Conservation (phyloP, 2,888 invertebrate genomes). For the Phaedon cochleariae region DNA sequence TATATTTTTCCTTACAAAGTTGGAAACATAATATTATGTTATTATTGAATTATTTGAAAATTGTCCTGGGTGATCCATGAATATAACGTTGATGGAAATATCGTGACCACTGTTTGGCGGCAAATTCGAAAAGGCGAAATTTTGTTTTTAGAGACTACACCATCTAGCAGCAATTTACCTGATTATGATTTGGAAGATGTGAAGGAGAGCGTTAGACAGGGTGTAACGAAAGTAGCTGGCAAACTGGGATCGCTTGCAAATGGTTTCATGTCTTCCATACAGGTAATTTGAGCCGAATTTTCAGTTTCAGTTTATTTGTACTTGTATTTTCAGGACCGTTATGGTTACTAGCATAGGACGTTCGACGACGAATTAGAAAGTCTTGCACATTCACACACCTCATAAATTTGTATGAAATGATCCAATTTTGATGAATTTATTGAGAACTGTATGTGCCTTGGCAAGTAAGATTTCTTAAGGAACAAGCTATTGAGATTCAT, state of each 20-base stretch:
- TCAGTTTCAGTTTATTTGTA: neutral
- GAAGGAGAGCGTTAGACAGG: constrained; percentile 95
- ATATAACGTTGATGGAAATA: too few relatives aligned
- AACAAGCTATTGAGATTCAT: neutral
- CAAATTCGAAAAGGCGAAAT: too few relatives aligned
- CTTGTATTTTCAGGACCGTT: constrained; percentile 50
- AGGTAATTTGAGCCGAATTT: constrained; percentile 65
- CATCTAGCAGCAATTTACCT: constrained; percentile 59
- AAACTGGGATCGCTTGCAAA: constrained; percentile 93
- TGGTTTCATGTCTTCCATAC: constrained; percentile 92
- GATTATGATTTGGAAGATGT: constrained; percentile 93
- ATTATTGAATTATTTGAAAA: too few relatives aligned
- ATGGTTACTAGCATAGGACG: constrained; percentile 52
- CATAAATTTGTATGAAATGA: constrained; percentile 41
- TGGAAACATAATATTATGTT: too few relatives aligned
- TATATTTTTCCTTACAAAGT: too few relatives aligned
- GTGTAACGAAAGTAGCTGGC: constrained; percentile 98
- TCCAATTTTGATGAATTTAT: constrained; percentile 36
- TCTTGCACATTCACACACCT: constrained; percentile 32
- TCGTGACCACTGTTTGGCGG: too few relatives aligned
- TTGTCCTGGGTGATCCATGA: too few relatives aligned
- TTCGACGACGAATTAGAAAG: constrained; percentile 28
- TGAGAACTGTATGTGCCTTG: constrained; percentile 38
- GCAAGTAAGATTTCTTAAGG: constrained; percentile 13
- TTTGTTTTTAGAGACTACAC: constrained; percentile 31